A percentile compares a stretch with the other conserved stretches of the same genome.
phyloP scores from a whole-genome alignment of 2,888 invertebrate species.

The Eudasyphora cyanicolor region DNA sequence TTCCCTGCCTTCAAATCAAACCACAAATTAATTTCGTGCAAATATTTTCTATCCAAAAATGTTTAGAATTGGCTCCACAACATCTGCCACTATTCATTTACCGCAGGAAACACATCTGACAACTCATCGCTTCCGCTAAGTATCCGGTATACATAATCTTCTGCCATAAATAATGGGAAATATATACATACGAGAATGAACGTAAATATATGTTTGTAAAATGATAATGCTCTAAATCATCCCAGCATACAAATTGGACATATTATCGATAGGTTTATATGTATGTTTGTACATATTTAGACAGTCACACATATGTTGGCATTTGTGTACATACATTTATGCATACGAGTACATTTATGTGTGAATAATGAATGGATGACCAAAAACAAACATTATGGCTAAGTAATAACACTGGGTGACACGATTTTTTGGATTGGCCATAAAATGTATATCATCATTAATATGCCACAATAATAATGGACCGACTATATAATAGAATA shows the following conservation, averaged over 20 bases:
- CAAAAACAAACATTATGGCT: background rate
- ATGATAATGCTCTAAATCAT: too few species aligned
- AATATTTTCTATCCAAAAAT: background rate
- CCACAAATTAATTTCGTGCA: background rate
- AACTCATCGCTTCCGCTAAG: conserved; percentile 2
- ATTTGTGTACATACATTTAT: too few species aligned
- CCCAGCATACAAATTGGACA: background rate
- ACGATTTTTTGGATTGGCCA: too few species aligned
- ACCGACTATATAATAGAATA: too few species aligned
- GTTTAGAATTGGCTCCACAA: background rate
- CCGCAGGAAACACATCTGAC: conserved; percentile 14
- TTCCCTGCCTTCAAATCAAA: conserved; percentile 6
- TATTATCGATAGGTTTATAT: background rate
- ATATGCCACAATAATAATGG: too few species aligned
- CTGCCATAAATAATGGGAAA: background rate
- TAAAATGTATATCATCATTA: too few species aligned
- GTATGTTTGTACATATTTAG: background rate
- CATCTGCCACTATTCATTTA: background rate
- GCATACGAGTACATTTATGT: conserved; percentile 1
- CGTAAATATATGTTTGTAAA: background rate
- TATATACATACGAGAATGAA: background rate
- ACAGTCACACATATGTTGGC: background rate
- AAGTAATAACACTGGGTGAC: background rate
- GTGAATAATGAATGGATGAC: conserved; percentile 25
- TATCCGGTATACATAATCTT: background rate